These are phyloP conservation scores for Brienomyrus brachyistius DNA, from an alignment of 2,113 vertebrate species.

Conservation along the genomic window DNA sequence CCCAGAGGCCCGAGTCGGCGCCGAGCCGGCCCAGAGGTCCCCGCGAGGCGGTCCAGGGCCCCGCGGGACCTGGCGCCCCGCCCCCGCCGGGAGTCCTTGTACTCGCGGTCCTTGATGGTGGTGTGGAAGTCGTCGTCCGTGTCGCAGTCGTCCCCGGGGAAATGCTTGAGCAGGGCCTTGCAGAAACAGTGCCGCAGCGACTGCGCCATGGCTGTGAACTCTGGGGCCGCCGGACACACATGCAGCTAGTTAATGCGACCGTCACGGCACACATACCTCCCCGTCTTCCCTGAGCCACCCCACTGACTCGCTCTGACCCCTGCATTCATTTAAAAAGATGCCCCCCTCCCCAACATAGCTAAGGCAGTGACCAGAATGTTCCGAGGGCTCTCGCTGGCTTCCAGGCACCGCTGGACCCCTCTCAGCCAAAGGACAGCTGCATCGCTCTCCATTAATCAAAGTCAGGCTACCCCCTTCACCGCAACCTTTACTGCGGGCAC, in stretches of 20 bases:
- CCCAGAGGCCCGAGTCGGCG: conserved; percentile 59
- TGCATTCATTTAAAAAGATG: conserved; percentile 54
- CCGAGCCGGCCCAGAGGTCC: conserved; percentile 60
- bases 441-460: conserved; percentile 70
- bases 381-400: conserved; percentile 40
- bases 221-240: conserved; percentile 45
- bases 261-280: not conserved
- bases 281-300: not conserved
- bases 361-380: conserved; percentile 54
- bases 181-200: conserved; percentile 88
- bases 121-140: conserved; percentile 91
- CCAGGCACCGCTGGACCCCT: conserved; percentile 8
- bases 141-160: conserved; percentile 88
- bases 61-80: conserved; percentile 48
- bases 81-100: conserved; percentile 46
- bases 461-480: conserved; percentile 47
- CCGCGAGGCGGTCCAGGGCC: conserved; percentile 66
- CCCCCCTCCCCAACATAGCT: conserved; percentile 52
- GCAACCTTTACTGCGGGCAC: conserved; percentile 14
- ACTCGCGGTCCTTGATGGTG: conserved; percentile 68
- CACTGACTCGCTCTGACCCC: not conserved
- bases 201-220: conserved; percentile 92
- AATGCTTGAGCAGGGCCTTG: conserved; percentile 88
- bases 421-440: conserved; percentile 49
- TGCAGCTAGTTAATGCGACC: not conserved